These are phyloP conservation scores for Hesperia comma DNA, from an alignment of 2,888 invertebrate species.

Conservation along the genomic window DNA sequence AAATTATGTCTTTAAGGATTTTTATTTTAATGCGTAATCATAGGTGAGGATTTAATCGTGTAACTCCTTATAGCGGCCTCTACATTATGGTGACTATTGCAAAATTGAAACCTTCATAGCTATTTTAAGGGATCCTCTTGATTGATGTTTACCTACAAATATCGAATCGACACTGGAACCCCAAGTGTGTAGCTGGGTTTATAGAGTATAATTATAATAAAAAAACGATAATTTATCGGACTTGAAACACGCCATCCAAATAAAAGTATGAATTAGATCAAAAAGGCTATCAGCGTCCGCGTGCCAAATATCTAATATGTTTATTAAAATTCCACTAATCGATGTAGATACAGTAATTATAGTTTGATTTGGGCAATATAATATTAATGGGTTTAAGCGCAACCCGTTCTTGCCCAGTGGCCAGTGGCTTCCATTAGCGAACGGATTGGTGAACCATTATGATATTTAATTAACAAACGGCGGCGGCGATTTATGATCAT, in stretches of 20 bases:
- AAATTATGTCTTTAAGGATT: constrained; percentile 15
- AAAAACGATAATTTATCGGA: too few relatives aligned
- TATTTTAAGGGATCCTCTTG: too few relatives aligned
- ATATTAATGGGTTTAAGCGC: constrained; percentile 65
- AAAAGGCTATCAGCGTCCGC: too few relatives aligned
- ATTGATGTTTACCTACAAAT: too few relatives aligned
- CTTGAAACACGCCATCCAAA: too few relatives aligned
- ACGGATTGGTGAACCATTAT: constrained; percentile 69
- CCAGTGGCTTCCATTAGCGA: constrained; percentile 59
- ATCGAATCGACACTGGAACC: too few relatives aligned
- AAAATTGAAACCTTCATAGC: too few relatives aligned
- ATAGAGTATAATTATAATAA: too few relatives aligned
- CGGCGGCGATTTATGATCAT: constrained; percentile 65
- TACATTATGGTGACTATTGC: too few relatives aligned
- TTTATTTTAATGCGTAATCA: constrained; percentile 8
- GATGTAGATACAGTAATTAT: constrained; percentile 50
- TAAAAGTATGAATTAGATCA: too few relatives aligned
- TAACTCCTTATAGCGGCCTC: too few relatives aligned
- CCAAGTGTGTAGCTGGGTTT: too few relatives aligned
- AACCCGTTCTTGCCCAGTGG: constrained; percentile 68
- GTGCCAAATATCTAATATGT: background rate
- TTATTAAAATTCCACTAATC: constrained; percentile 11
- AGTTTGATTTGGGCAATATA: constrained; percentile 75
- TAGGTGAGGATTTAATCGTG: background rate
- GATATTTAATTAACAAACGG: constrained; percentile 73